Percentiles rank a stretch among this genome's conserved stretches.
Conservation (phyloP, 2,113 vertebrate species). For the Semnopithecus entellus region DNA sequence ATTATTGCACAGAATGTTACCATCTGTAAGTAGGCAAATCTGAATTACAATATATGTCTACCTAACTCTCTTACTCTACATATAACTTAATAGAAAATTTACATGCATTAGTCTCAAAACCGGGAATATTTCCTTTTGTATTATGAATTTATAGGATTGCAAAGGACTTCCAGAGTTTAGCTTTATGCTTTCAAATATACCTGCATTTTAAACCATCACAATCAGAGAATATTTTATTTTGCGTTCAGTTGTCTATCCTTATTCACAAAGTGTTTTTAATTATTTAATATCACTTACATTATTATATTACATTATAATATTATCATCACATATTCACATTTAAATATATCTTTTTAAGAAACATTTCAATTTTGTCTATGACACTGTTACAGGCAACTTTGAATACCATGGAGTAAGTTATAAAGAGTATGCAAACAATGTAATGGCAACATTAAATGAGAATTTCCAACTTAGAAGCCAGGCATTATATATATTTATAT, state of each 20-base stretch:
- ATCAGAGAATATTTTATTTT: conserved; percentile 36
- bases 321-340: background rate
- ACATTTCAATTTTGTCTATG: background rate
- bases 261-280: conserved; percentile 35
- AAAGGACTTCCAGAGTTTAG: conserved; percentile 17
- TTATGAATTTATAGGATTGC: conserved; percentile 4
- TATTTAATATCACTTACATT: background rate
- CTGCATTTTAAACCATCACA: background rate
- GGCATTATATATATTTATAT: background rate
- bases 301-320: background rate
- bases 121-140: background rate
- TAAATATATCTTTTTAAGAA: background rate
- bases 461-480: conserved; percentile 28
- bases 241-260: background rate
- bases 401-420: background rate
- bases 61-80: conserved; percentile 53
- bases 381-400: background rate
- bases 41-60: conserved; percentile 64
- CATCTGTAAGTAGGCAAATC: conserved; percentile 76
- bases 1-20: conserved; percentile 75
- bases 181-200: conserved; percentile 27
- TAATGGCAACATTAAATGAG: background rate
- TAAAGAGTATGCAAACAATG: background rate
- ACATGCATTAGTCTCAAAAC: conserved; percentile 13
- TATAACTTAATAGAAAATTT: conserved; percentile 74